phyloP scores from a whole-genome alignment of 2,888 invertebrate genomes.

The Romanomermis culicivorax region DNA sequence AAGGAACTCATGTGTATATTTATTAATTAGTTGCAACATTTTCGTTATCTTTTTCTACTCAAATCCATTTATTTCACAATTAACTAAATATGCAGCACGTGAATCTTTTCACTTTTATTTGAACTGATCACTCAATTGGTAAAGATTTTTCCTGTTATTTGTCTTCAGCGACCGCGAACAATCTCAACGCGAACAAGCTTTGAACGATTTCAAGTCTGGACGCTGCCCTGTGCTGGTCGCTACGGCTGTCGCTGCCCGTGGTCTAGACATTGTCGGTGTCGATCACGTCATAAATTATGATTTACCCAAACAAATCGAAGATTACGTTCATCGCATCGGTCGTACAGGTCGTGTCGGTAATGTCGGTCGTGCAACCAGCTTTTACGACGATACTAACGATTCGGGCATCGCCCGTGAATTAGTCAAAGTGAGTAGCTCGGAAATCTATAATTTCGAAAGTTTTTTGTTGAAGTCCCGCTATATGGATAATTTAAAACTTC shows the following conservation, averaged over 20 bases:
- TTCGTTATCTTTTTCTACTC: too few relatives aligned
- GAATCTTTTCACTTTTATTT: too few relatives aligned
- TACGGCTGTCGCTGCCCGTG: conserved; percentile 79
- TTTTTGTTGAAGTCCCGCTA: too few relatives aligned
- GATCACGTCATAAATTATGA: conserved; percentile 38
- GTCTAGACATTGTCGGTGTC: conserved; percentile 65
- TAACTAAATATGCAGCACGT: too few relatives aligned
- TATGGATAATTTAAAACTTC: too few relatives aligned
- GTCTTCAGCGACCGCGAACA: conserved; percentile 48
- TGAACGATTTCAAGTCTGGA: conserved; percentile 44
- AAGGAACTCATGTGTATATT: too few relatives aligned
- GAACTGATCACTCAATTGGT: too few relatives aligned
- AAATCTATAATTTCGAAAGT: too few relatives aligned
- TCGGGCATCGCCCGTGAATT: conserved; percentile 35
- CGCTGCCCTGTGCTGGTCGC: conserved; percentile 63
- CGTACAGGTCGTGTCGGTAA: conserved; percentile 36
- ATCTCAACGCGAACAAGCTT: conserved; percentile 46
- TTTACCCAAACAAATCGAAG: conserved; percentile 32
- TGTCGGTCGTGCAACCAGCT: conserved; percentile 32
- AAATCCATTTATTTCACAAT: too few relatives aligned
- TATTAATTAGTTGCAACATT: too few relatives aligned
- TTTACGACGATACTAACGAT: conserved; percentile 45
- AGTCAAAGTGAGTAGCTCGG: conserved; percentile 7
- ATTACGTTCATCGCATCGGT: conserved; percentile 37
- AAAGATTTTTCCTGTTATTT: too few relatives aligned